Conservation (phyloP, 1,140 invertebrate genomes). For the Xylocopa sonorina region DNA sequence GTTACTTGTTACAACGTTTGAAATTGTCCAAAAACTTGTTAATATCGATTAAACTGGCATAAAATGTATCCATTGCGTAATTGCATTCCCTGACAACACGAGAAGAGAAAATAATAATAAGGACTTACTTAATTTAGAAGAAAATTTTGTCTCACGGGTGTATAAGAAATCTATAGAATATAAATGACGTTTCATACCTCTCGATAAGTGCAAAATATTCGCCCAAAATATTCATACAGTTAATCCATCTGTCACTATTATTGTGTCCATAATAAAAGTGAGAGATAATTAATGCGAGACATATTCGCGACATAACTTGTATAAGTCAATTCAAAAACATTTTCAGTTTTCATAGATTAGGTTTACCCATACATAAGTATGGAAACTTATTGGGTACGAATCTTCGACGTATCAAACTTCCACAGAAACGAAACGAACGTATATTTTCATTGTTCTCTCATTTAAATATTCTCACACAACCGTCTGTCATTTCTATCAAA, state of each 20-base stretch:
- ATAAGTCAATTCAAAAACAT: too few species aligned
- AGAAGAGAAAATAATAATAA: too few species aligned
- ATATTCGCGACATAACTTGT: too few species aligned
- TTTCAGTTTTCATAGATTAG: too few species aligned
- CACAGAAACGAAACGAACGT: too few species aligned
- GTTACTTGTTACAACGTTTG: neutral
- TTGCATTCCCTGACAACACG: neutral
- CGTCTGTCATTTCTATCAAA: too few species aligned
- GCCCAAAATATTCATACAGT: slow-evolving; percentile 17
- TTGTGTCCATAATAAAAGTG: neutral
- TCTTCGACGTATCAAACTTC: too few species aligned
- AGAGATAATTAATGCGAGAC: slow-evolving; percentile 3
- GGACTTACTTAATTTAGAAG: neutral
- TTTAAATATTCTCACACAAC: too few species aligned
- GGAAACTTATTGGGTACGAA: too few species aligned
- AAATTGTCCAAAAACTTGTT: neutral
- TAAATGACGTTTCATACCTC: slow-evolving; percentile 17
- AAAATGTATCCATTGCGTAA: neutral
- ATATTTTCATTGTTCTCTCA: too few species aligned
- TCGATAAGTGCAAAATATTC: neutral
- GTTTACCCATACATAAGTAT: too few species aligned
- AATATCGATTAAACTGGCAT: neutral
- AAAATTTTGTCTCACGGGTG: neutral
- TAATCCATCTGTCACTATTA: neutral
- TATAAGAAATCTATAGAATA: slow-evolving; percentile 12